phyloP scores from a whole-genome alignment of 1,140 invertebrate species.

The Aphelenchoides avenae region DNA sequence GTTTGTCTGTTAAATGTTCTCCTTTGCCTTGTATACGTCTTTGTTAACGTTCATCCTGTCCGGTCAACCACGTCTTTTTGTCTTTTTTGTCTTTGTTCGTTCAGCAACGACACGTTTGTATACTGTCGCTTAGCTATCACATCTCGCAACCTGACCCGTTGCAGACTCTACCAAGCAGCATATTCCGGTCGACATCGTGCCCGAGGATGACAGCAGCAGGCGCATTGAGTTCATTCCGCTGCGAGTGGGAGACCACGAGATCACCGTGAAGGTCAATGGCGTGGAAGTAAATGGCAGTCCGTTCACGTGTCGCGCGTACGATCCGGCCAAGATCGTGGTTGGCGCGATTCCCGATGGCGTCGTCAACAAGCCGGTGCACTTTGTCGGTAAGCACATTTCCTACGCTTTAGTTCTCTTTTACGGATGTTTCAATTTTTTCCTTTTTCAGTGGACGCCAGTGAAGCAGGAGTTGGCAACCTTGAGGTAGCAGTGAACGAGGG shows the following conservation, averaged over 20 bases:
- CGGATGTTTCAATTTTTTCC: no score
- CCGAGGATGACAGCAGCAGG: slow-evolving; percentile 61
- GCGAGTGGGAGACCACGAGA: slow-evolving; percentile 84
- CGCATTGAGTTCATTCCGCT: slow-evolving; percentile 79
- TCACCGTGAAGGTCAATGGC: slow-evolving; percentile 66
- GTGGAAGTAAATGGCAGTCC: slow-evolving; percentile 35
- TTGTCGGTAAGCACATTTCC: slow-evolving; percentile 70
- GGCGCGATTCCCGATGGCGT: slow-evolving; percentile 77
- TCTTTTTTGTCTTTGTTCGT: slow-evolving; percentile 9
- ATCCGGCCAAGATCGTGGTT: slow-evolving; percentile 84
- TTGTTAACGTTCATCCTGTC: neutral
- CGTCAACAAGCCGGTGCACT: slow-evolving; percentile 82
- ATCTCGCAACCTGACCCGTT: no score
- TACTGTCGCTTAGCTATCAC: no score
- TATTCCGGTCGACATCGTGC: slow-evolving; percentile 16
- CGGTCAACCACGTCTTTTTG: neutral
- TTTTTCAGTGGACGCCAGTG: slow-evolving; percentile 80
- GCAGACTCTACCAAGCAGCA: slow-evolving; percentile 29
- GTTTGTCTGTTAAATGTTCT: no score
- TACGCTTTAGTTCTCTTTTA: slow-evolving; percentile 9
- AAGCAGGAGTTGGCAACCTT: slow-evolving; percentile 92
- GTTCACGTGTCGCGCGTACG: slow-evolving; percentile 78
- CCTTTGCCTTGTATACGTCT: neutral
- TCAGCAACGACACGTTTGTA: no score
- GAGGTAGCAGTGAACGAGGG: slow-evolving; percentile 93